A percentile compares a stretch with the other conserved stretches of the same genome.
Evolutionary conservation across 2,113 vertebrate genomes (phyloP).

Genomic region (Mionectes macconnelli): DNA sequence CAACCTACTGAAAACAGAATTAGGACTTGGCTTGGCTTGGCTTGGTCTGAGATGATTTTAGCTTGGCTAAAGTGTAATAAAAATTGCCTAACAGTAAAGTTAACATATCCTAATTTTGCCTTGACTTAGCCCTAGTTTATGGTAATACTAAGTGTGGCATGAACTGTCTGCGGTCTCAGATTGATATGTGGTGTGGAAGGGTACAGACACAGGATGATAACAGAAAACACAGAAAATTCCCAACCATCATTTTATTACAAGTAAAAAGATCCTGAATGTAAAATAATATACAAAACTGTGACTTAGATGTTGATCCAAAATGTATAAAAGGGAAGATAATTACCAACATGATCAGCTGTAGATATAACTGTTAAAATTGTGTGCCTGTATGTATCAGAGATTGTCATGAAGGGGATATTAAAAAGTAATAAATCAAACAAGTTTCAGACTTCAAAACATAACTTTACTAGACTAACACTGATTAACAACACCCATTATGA

Average conservation of each 20-base stretch:
- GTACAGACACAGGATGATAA: background rate
- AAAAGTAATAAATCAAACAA: background rate
- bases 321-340: background rate
- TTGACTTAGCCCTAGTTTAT: background rate
- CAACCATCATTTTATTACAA: background rate
- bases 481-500: background rate
- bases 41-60: background rate
- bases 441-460: background rate
- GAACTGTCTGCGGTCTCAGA: background rate
- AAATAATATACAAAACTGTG: background rate
- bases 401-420: background rate
- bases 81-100: background rate
- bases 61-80: background rate
- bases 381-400: background rate
- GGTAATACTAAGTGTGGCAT: background rate
- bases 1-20: background rate
- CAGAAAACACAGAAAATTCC: background rate
- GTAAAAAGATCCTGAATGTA: background rate
- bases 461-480: background rate
- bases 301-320: background rate
- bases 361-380: background rate
- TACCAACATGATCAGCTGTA: background rate
- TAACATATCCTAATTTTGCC: background rate
- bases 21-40: background rate
- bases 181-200: background rate